Percentiles rank a stretch among this genome's conserved stretches.
phyloP scores from a whole-genome alignment of 2,113 vertebrate species.

The Rattus norvegicus region DNA sequence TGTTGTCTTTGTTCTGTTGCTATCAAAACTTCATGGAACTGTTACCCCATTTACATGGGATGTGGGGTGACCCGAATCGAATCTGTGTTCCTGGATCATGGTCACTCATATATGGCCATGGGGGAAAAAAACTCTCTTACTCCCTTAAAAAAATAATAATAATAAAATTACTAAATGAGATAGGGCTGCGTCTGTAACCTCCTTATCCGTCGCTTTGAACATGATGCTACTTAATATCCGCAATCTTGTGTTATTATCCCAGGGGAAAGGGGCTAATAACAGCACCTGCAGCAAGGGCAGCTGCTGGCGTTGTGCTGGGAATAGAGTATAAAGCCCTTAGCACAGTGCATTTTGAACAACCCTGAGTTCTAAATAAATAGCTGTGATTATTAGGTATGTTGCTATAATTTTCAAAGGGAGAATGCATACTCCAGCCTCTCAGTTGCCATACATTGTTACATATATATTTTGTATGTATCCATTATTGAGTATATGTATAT shows the following conservation, averaged over 20 bases:
- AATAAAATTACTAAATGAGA: not conserved
- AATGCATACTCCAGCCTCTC: not conserved
- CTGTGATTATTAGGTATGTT: not conserved
- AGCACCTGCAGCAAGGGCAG: not conserved
- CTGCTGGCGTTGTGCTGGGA: constrained; percentile 14
- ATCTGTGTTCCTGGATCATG: not conserved
- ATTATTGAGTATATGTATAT: not conserved
- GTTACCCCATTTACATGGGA: not conserved
- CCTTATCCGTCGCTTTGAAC: not conserved
- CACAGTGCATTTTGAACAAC: constrained; percentile 14
- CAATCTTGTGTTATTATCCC: not conserved
- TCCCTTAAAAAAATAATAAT: not conserved
- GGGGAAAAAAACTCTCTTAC: not conserved
- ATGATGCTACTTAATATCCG: not conserved
- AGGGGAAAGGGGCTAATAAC: not conserved
- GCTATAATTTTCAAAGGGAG: constrained; percentile 29
- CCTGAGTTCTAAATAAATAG: constrained; percentile 21
- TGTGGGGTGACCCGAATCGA: not conserved
- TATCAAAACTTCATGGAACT: not conserved
- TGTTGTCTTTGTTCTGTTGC: not conserved
- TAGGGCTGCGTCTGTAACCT: not conserved
- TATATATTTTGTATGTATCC: not conserved
- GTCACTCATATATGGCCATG: not conserved
- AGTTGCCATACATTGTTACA: not conserved
- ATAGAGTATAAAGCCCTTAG: not conserved